Conservation (phyloP, 2,113 vertebrate species). For the Phoxinus phoxinus region DNA sequence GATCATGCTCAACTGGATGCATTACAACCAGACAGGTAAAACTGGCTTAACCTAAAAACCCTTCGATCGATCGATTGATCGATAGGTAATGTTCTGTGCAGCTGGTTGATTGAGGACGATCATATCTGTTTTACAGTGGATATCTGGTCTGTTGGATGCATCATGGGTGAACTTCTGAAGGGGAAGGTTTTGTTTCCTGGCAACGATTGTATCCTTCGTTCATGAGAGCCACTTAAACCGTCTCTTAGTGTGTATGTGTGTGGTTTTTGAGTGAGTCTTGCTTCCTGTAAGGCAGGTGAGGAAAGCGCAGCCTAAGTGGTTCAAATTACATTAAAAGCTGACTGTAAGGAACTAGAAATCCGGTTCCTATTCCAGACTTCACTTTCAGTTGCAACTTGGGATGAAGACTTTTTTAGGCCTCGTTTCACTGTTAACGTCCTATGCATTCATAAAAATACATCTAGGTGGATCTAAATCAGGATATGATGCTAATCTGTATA, state of each 20-base stretch:
- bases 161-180: conserved; percentile 97
- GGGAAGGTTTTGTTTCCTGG: conserved; percentile 96
- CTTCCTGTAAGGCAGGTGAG: conserved; percentile 24
- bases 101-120: not conserved
- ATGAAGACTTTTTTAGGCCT: not conserved
- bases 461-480: not conserved
- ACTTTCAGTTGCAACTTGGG: not conserved
- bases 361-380: not conserved
- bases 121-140: conserved; percentile 83
- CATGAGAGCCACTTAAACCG: not conserved
- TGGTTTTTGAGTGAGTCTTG: conserved; percentile 42
- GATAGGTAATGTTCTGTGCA: not conserved
- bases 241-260: conserved; percentile 8
- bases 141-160: conserved; percentile 98
- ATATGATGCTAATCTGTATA: not conserved
- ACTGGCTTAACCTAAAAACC: not conserved
- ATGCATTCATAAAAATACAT: not conserved
- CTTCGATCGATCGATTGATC: not conserved
- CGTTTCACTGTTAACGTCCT: not conserved
- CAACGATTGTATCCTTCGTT: conserved; percentile 95
- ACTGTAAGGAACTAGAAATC: not conserved
- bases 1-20: conserved; percentile 99
- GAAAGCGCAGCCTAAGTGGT: conserved; percentile 20
- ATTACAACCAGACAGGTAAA: conserved; percentile 96
- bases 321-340: conserved; percentile 37